Base-by-base conservation (phyloP, 2,888 invertebrate species). In the Bruchidius siliquastri region DNA sequence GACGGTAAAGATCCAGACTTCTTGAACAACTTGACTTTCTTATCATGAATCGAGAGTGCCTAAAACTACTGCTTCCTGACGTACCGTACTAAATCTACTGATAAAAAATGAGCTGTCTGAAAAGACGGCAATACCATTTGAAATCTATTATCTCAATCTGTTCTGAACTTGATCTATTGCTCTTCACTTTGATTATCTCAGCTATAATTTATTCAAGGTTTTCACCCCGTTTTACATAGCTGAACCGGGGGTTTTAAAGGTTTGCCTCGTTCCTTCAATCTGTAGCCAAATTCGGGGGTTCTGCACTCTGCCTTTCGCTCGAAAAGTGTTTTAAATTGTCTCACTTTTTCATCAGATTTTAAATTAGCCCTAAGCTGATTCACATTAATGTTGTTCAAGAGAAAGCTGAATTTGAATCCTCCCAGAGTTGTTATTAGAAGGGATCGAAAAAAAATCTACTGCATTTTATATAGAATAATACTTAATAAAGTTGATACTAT, bases 241-340 rank as follows among this genome's bases (percentile, higher is more conserved):
- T 49, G 8, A 18, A 49, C 49, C 1, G 49, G 18, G 49, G 13
- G 13, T 13, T 49, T 49, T 4, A 49, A 49, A 13, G 49, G 49
- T 13, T 3, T 49, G 18, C 49, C 49, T 26, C 8, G 3, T 26
- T 2, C 26, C 49, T 49, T 49, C 49, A 18, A 49, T 49, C 49
- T 49, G 8, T 49, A 49, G 6, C 49, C 18, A 4, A 49, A 49
- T 8, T 49, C 49, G 18, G 49, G 18, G 49, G 49, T 49, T 49
- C 49, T 49, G 49, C 18, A 49, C 8, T 26, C 26, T 8, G 26
- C 8, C 26, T 2, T 26, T 26, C 22, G 20, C 67, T 72, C 22
- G 68, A 72, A 26, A 68, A 68, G 32, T 68, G 20, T 49, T 30
- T 68, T 26, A 21, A 70, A 21, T 70, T 70, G 26, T 70, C 26